Evolutionary conservation across 2,888 invertebrate genomes (phyloP).

Genomic region (Hesperia comma): DNA sequence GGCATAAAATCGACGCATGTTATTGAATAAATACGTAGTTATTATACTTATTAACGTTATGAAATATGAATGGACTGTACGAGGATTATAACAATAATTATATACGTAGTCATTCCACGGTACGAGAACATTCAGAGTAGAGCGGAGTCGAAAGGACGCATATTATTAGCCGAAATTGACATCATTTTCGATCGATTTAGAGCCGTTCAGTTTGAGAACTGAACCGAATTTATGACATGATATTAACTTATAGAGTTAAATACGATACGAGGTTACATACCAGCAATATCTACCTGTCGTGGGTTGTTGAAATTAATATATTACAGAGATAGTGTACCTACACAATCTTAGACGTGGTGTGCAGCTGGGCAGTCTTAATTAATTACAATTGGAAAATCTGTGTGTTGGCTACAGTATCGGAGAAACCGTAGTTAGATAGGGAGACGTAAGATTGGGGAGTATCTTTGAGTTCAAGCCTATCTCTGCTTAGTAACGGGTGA

Average conservation of each 20-base stretch:
- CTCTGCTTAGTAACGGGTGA: too few species aligned
- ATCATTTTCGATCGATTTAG: constrained; percentile 26
- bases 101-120: not conserved
- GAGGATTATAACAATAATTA: not conserved
- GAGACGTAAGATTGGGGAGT: too few species aligned
- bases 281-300: not conserved
- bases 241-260: constrained; percentile 25
- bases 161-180: constrained; percentile 21
- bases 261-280: constrained; percentile 1
- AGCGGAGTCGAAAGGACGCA: constrained; percentile 20
- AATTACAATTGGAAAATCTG: constrained; percentile 1
- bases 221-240: constrained; percentile 22
- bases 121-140: not conserved
- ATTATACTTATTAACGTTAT: constrained; percentile 8
- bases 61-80: constrained; percentile 19
- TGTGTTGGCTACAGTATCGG: not conserved
- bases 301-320: constrained; percentile 4
- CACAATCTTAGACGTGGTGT: not conserved
- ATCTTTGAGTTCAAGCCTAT: too few species aligned
- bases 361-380: constrained; percentile 21
- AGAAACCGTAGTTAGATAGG: too few species aligned
- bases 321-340: not conserved
- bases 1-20: not conserved
- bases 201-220: constrained; percentile 17
- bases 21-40: constrained; percentile 3